Percentiles rank a stretch among this genome's conserved stretches.
These are phyloP conservation scores for Pipra filicauda DNA, from an alignment of 2,113 vertebrate species.

Conservation along the genomic window DNA sequence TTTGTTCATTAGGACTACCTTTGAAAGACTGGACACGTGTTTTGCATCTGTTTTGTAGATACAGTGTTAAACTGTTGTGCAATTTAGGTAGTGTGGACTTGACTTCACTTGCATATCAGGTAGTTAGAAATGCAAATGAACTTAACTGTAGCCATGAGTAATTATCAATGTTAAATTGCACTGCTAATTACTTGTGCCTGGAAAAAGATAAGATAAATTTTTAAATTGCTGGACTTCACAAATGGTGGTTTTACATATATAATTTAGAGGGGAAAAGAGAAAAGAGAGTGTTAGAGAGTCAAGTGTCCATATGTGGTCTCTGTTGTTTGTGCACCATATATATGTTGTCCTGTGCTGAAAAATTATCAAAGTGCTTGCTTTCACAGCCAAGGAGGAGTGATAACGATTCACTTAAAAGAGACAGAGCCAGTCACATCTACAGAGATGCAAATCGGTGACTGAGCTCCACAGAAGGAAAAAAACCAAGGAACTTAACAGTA, in stretches of 20 bases:
- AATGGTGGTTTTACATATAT: background rate
- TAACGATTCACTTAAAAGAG: background rate
- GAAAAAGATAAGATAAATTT: background rate
- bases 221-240: background rate
- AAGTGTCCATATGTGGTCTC: background rate
- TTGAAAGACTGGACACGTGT: background rate
- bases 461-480: background rate
- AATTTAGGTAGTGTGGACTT: background rate
- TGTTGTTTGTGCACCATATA: background rate
- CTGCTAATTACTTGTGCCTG: background rate
- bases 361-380: background rate
- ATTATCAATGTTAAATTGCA: background rate
- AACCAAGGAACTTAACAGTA: background rate
- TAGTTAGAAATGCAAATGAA: slow-evolving; percentile 6
- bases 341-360: background rate
- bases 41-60: background rate
- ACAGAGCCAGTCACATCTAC: background rate
- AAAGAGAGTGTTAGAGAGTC: background rate
- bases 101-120: background rate
- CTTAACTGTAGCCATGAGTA: background rate
- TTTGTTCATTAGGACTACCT: background rate
- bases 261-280: background rate
- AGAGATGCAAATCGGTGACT: rapidly evolving
- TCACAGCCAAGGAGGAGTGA: background rate
- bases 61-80: background rate